Evolutionary conservation across 2,113 vertebrate species (phyloP).

Genomic region (Polyodon spathula): DNA sequence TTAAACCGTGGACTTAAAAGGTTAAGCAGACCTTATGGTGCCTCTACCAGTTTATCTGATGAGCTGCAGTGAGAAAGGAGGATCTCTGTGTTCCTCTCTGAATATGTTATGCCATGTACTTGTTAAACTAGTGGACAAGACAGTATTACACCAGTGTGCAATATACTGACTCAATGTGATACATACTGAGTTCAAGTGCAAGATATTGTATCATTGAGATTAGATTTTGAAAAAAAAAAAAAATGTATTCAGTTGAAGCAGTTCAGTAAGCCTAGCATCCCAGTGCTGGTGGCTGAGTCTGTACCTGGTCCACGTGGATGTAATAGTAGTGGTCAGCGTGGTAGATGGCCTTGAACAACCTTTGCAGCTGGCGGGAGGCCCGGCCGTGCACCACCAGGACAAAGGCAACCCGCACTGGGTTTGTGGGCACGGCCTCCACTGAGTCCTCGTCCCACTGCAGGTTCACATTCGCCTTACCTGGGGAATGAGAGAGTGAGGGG

Average conservation of each 20-base stretch:
- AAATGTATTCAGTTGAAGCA: neutral
- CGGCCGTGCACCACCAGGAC: slow-evolving; percentile 90
- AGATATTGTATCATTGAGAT: no score
- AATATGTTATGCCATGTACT: no score
- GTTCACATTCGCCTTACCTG: slow-evolving; percentile 87
- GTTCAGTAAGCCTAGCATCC: neutral
- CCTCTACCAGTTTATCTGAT: no score
- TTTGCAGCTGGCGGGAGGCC: slow-evolving; percentile 85
- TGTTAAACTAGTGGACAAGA: no score
- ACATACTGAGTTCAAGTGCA: no score
- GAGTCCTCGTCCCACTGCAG: slow-evolving; percentile 94
- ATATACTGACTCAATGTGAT: no score
- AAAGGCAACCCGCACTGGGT: slow-evolving; percentile 88
- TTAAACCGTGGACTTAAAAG: no score
- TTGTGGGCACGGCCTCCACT: slow-evolving; percentile 66
- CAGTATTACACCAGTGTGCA: no score
- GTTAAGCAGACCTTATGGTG: no score
- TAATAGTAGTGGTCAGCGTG: slow-evolving; percentile 94
- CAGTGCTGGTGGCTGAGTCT: neutral
- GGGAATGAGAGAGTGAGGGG: neutral
- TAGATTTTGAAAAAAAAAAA: neutral
- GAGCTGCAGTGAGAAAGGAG: no score
- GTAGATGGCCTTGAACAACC: slow-evolving; percentile 98
- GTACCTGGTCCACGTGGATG: slow-evolving; percentile 95
- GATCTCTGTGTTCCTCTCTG: no score